Conservation (phyloP, 2,113 vertebrate species). For the Solenodon paradoxus region DNA sequence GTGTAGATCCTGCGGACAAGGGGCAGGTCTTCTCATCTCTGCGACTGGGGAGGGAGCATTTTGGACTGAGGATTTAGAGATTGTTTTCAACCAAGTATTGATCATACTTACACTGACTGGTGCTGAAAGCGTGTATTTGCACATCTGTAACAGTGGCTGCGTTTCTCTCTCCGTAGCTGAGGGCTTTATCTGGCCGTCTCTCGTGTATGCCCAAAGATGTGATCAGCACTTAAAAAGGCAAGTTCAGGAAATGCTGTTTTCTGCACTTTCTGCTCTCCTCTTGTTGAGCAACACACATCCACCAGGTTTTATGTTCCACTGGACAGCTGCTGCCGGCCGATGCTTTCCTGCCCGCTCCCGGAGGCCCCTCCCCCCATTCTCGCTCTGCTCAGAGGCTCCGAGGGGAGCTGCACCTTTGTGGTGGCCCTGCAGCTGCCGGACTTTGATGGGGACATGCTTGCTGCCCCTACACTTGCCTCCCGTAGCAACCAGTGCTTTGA, state of each 20-base stretch:
- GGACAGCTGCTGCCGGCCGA: constrained; percentile 76
- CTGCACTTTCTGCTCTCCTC: neutral
- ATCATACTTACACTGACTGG: neutral
- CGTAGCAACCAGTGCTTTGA: constrained; percentile 92
- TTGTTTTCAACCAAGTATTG: neutral
- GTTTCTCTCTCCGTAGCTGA: neutral
- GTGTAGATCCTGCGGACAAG: neutral
- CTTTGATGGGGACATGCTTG: constrained; percentile 93
- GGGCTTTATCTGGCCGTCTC: neutral
- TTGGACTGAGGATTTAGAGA: neutral
- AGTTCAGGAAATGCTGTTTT: constrained; percentile 17
- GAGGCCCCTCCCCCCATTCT: neutral
- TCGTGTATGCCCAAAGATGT: neutral
- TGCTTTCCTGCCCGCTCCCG: constrained; percentile 72
- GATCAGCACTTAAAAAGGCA: constrained; percentile 19
- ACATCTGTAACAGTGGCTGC: neutral
- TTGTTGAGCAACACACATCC: constrained; percentile 48
- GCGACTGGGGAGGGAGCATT: neutral
- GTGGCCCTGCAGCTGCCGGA: constrained; percentile 84
- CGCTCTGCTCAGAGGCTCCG: constrained; percentile 62
- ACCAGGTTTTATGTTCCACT: constrained; percentile 47
- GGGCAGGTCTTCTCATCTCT: neutral
- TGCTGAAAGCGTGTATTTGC: neutral
- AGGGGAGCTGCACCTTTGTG: constrained; percentile 82
- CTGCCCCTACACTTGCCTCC: constrained; percentile 86